Evolutionary conservation across 2,113 vertebrate genomes (phyloP), one percentile per base, ranked within the genome.

Genomic region (Xiphophorus couchianus): DNA sequence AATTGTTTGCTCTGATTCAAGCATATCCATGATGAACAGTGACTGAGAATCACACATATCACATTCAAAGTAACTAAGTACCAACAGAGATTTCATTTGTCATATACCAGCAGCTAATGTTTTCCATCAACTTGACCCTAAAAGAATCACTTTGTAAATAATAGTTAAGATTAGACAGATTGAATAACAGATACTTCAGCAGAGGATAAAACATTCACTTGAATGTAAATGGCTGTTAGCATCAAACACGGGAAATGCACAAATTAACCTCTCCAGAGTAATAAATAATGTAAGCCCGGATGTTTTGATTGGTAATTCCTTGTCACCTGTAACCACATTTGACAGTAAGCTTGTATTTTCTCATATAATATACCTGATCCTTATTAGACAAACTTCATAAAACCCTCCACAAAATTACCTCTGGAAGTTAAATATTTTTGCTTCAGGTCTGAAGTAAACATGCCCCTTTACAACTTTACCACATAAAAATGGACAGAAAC

Each of bases 211-310:
- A 31, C 3, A 54, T 78, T 80, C 74, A 81, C 65, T 51, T 22
- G 22, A 61, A 13, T 62, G 31, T 65, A 61, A 73, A 17, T 48
- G 9, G 30, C 58, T 65, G 3, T 68, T 74, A 81, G 51, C 69
- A 85, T 88, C 74, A 88, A 68, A 58, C 8, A 73, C 37, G 62
- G 48, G 69, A 62, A 54, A 75, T 44, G 54, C 66, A 64, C 60
- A 68, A 74, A 77, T 73, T 37, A 77, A 73, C 25, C 15, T 4
- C 67, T 39, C 66, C 68, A 82, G 65, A 58, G 64, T 76, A 77
- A 81, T 68, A 22, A 76, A 85, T 79, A 66, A 73, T 73, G 58
- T 29, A 83, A 71, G 66, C 63, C 15, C 62, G 69, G 82, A 61
- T 31, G 62, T 78, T 83, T 76, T 60, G 25, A 65, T 82, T 71